A percentile compares a stretch with the other conserved stretches of the same genome.
These are phyloP conservation scores for Callipepla squamata DNA, from an alignment of 2,113 vertebrate species.

Conservation along the genomic window DNA sequence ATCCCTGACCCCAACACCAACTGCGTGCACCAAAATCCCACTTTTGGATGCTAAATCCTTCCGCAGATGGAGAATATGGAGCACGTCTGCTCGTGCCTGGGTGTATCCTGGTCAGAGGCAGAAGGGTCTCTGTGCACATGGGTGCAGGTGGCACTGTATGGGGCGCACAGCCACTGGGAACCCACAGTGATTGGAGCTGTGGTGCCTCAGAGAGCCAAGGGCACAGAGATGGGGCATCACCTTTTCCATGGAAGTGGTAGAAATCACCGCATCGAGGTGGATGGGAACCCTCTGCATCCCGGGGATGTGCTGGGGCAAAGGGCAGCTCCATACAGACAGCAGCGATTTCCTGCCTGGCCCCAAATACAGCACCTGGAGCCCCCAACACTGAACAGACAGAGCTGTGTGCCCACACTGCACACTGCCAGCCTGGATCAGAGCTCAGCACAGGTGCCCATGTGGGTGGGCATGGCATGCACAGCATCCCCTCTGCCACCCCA, in stretches of 20 bases:
- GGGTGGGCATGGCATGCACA: neutral
- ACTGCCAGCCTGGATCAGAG: neutral
- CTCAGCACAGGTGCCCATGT: neutral
- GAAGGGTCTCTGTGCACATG: no score
- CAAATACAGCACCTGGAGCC: fast-evolving
- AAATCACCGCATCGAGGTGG: fast-evolving
- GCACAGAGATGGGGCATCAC: neutral
- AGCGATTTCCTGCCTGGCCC: neutral
- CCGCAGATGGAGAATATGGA: neutral
- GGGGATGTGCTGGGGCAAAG: neutral
- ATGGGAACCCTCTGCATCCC: neutral
- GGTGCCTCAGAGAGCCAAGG: neutral
- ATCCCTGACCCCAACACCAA: neutral
- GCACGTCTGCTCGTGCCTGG: neutral
- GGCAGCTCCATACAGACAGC: fast-evolving
- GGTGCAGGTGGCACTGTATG: neutral
- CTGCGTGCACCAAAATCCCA: neutral
- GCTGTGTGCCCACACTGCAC: neutral
- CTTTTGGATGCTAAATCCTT: neutral
- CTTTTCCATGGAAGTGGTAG: neutral
- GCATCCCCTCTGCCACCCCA: neutral
- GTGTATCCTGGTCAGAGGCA: neutral
- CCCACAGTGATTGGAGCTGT: neutral
- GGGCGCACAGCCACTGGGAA: neutral
- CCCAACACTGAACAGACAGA: fast-evolving